A percentile compares a stretch with the other conserved stretches of the same genome.
Evolutionary conservation across 2,888 invertebrate genomes (phyloP).

Genomic region (Cyaniris semiargus): DNA sequence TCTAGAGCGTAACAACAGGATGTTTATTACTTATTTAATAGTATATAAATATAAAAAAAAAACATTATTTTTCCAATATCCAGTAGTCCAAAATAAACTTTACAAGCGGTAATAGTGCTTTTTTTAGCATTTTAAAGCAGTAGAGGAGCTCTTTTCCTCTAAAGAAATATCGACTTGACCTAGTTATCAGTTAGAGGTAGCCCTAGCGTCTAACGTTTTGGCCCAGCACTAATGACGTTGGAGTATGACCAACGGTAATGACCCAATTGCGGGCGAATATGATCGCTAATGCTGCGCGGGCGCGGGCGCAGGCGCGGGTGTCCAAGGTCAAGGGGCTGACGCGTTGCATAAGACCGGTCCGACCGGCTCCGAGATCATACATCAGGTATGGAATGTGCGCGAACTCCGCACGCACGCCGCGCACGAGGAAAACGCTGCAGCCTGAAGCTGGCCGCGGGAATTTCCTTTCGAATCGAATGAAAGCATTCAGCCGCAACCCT

Average conservation of each 20-base stretch:
- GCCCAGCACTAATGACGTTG: conserved; percentile 74
- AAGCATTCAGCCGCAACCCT: neutral
- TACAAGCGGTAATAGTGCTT: neutral
- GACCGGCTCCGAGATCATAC: conserved; percentile 37
- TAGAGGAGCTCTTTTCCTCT: neutral
- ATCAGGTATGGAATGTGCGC: conserved; percentile 19
- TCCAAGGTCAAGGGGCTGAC: conserved; percentile 64
- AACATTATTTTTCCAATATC: too few relatives aligned
- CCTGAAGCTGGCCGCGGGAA: neutral
- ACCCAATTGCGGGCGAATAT: conserved; percentile 58
- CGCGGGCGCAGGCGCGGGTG: conserved; percentile 52
- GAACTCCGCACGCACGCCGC: neutral
- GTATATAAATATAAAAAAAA: too few relatives aligned
- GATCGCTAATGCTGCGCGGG: conserved; percentile 51
- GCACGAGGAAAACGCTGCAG: neutral
- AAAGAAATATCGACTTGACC: neutral
- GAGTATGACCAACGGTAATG: conserved; percentile 73
- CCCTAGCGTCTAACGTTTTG: conserved; percentile 52
- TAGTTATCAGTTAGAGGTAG: conserved; percentile 33
- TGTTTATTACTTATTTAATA: too few relatives aligned
- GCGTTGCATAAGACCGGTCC: conserved; percentile 61
- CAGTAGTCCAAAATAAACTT: too few relatives aligned
- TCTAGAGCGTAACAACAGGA: too few relatives aligned
- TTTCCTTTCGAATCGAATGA: neutral
- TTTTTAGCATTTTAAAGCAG: neutral